These are phyloP conservation scores for Nomada lathburiana DNA, from an alignment of 2,888 invertebrate genomes.

Conservation along the genomic window DNA sequence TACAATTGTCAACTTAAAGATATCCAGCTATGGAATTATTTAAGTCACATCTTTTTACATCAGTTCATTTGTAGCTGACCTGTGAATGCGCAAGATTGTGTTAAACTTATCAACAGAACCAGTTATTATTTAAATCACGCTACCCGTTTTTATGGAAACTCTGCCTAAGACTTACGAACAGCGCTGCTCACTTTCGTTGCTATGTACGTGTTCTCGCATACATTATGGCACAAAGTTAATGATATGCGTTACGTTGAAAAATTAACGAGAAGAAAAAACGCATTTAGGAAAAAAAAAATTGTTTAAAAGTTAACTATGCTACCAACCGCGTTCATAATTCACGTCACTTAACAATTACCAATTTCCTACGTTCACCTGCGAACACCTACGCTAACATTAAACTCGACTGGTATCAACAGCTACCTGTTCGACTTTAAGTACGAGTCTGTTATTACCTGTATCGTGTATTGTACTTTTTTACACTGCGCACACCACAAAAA, in stretches of 20 bases:
- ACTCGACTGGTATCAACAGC: slow-evolving; percentile 19
- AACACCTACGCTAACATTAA: slow-evolving; percentile 54
- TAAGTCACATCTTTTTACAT: too few relatives aligned
- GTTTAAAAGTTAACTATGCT: background rate
- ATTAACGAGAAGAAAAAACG: background rate
- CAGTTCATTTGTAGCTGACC: too few relatives aligned
- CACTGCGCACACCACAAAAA: background rate
- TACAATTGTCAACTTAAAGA: too few relatives aligned
- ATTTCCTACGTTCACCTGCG: slow-evolving; percentile 60
- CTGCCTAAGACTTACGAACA: background rate
- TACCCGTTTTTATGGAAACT: background rate
- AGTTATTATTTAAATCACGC: background rate
- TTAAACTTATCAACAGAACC: background rate
- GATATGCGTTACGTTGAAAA: background rate
- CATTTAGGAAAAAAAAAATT: background rate
- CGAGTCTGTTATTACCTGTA: slow-evolving; percentile 14
- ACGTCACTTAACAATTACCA: slow-evolving; percentile 45
- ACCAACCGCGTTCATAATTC: slow-evolving; percentile 24
- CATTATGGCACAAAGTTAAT: background rate
- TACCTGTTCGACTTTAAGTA: slow-evolving; percentile 22
- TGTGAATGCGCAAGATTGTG: too few relatives aligned
- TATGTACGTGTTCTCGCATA: slow-evolving; percentile 2
- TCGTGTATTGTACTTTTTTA: slow-evolving; percentile 9
- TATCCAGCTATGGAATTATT: too few relatives aligned
- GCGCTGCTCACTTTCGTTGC: background rate